Evolutionary conservation across 2,113 vertebrate species (phyloP).

Genomic region (Misgurnus mizolepis): DNA sequence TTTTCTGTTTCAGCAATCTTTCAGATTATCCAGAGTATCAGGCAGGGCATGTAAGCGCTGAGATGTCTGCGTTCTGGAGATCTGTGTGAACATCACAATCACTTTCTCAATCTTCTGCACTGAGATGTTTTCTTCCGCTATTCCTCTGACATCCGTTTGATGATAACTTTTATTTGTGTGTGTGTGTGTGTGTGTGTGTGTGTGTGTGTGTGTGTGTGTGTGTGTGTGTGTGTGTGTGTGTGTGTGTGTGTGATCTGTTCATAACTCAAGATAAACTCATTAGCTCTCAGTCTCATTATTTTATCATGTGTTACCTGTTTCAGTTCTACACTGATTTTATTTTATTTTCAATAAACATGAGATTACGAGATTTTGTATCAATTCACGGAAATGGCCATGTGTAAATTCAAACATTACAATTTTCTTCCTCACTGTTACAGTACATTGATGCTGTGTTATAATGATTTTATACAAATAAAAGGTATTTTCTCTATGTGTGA

Average conservation of each 20-base stretch:
- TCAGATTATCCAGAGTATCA: conserved; percentile 83
- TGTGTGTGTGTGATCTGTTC: neutral
- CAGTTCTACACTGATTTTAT: neutral
- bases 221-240: neutral
- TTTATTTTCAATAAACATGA: neutral
- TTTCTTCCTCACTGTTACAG: neutral
- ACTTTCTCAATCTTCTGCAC: conserved; percentile 4
- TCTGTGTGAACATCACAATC: neutral
- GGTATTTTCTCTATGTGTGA: conserved; percentile 57
- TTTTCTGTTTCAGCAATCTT: conserved; percentile 72
- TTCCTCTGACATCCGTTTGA: neutral
- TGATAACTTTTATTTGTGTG: neutral
- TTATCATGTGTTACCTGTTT: too few relatives aligned
- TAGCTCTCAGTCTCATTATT: too few relatives aligned
- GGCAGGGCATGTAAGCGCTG: conserved; percentile 73
- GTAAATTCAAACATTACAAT: neutral
- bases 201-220: neutral
- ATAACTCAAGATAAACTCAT: neutral
- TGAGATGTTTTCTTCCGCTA: neutral
- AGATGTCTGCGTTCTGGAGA: conserved; percentile 34
- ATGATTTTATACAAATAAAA: conserved; percentile 66
- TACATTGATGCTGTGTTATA: conserved; percentile 25
- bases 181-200: neutral
- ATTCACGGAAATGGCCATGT: neutral
- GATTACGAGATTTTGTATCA: neutral